Evolutionary conservation across 2,113 vertebrate species (phyloP), one percentile per base, ranked within the genome.

Genomic region (Seriola dumerili): DNA sequence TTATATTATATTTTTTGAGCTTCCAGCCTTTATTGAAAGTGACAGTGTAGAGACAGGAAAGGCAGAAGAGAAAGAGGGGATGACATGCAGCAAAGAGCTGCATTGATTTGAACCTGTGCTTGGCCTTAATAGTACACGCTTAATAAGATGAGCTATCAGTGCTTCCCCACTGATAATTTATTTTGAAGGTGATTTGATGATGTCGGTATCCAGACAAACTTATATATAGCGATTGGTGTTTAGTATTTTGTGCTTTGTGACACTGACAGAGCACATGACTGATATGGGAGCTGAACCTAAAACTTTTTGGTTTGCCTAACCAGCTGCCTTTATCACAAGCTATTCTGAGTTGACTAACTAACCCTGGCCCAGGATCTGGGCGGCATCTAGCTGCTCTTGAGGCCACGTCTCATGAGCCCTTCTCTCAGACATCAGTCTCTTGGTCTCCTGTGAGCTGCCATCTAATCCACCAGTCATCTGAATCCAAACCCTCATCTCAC

Each of bases 381-480:
- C 68, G 52, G 34, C 4, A 19, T 74, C 68, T 81, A 46, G 2
- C 65, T 17, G 62, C 67, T 83, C 54, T 32, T 40, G 21, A 74
- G 75, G 59, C 75, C 19, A n/a, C 29, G 76, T 81, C 87, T 82
- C 79, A 54, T 8, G 68, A 78, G 78, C 73, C 57, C 36, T 65
- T 72, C 70, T 83, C 81, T 76, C 66, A 54, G 48, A 90, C 84
- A 86, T 86, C 78, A 61, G 88, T 84, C 71, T 91, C 73, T 81
- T 54, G 9, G 81, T 89, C 87, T 83, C 88, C 81, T 66, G 70
- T 79, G 87, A 90, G 87, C 84, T 78, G 76, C 89, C 80, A 78
- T 90, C 86, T 90, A 93, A 93, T 94, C 90, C 89, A 83, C 68
- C 88, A 86, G 90, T 90, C 92, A 90, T 94, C 88, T 83, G 75